A percentile compares a stretch with the other conserved stretches of the same genome.
These are phyloP conservation scores for Epistrophe grossulariae DNA, from an alignment of 2,888 invertebrate species.

Conservation along the genomic window DNA sequence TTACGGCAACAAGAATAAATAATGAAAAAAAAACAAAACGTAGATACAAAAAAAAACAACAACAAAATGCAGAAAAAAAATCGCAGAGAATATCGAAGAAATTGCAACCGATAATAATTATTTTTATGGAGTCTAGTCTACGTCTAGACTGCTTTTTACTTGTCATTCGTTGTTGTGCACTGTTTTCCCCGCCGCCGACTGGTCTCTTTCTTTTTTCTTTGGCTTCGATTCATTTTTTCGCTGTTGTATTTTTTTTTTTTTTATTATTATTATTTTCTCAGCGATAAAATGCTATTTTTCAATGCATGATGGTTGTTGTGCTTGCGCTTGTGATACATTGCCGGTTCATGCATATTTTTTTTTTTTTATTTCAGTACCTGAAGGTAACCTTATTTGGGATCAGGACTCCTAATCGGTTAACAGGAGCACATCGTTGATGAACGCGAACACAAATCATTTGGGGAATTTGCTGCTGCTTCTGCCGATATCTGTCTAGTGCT, in stretches of 20 bases:
- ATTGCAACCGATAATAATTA: slow-evolving; percentile 84
- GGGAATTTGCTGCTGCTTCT: slow-evolving; percentile 4
- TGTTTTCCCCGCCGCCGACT: slow-evolving; percentile 19
- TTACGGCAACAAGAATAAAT: neutral
- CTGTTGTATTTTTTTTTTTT: slow-evolving; percentile 14
- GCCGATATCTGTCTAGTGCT: neutral
- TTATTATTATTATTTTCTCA: neutral
- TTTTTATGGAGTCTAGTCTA: slow-evolving; percentile 84
- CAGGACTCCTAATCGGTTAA: slow-evolving; percentile 44
- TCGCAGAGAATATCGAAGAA: slow-evolving; percentile 80
- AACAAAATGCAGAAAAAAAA: slow-evolving; percentile 27
- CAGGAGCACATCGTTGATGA: slow-evolving; percentile 48
- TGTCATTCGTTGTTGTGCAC: slow-evolving; percentile 76
- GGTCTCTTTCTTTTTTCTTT: slow-evolving; percentile 10
- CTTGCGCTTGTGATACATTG: slow-evolving; percentile 34
- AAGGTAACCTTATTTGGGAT: slow-evolving; percentile 55
- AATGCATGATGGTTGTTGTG: slow-evolving; percentile 21
- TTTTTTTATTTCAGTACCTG: slow-evolving; percentile 39
- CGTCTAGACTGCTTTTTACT: slow-evolving; percentile 83
- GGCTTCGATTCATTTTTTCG: slow-evolving; percentile 19
- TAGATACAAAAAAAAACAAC: too few species aligned
- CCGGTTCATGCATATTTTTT: neutral
- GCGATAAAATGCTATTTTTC: slow-evolving; percentile 33
- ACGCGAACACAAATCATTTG: neutral
- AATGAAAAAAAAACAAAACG: neutral